These are phyloP conservation scores for Anneissia japonica DNA, from an alignment of 35 echinoderm and acorn worm species.

Conservation along the genomic window DNA sequence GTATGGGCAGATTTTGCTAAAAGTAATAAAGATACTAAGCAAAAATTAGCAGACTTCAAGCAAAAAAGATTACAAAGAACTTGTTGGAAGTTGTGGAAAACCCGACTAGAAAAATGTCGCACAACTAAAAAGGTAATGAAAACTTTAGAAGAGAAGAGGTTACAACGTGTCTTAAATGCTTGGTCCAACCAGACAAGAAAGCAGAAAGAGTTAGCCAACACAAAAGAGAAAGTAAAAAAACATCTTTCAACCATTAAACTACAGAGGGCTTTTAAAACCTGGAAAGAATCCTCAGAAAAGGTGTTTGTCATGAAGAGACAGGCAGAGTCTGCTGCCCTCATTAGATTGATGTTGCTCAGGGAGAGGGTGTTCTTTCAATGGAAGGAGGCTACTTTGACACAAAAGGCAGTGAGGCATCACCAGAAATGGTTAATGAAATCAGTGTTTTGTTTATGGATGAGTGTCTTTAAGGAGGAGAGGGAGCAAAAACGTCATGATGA, in stretches of 20 bases:
- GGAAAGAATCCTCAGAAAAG: not conserved
- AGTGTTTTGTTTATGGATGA: not conserved
- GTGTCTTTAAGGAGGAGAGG: not conserved
- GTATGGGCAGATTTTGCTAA: not conserved
- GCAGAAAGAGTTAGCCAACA: not conserved
- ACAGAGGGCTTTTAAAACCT: not conserved
- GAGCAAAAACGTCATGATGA: not conserved
- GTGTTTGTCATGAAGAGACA: not conserved
- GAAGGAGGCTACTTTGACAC: not conserved
- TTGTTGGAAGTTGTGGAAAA: not conserved
- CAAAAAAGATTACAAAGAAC: not conserved
- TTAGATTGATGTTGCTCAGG: not conserved
- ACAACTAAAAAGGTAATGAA: not conserved
- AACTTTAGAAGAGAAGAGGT: not conserved
- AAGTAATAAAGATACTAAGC: not conserved
- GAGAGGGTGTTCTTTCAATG: not conserved
- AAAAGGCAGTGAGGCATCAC: not conserved
- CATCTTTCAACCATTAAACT: not conserved
- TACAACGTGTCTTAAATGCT: not conserved
- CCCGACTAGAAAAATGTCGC: not conserved
- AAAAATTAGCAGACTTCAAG: not conserved
- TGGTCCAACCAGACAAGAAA: not conserved
- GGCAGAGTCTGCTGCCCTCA: not conserved
- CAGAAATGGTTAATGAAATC: not conserved
- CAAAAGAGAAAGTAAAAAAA: not conserved